Base-by-base conservation (phyloP, 37 sponge, comb jelly and placozoan species). In the Cliona cf. orientalis region DNA sequence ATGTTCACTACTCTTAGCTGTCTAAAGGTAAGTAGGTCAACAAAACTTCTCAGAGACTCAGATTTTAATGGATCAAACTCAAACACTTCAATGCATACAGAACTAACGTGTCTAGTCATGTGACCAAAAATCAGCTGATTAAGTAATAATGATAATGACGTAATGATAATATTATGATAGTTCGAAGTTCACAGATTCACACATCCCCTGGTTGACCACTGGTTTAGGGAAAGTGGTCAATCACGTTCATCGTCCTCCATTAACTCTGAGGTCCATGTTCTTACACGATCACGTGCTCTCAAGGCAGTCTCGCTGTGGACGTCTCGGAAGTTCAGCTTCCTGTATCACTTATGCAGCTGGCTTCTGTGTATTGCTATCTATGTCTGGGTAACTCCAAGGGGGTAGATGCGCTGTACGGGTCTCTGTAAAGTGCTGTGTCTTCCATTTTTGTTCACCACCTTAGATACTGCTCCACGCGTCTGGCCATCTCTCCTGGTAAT, bases 351-450 rank as follows among this genome's bases (percentile, higher is more conserved):
- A 17, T 49, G 11, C 55, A 49, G 17, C 17, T 49, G 11, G 11
- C 11, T 49, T 17, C 11, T 49, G 14, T 19, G 55, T 49, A 11
- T 49, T 17, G 11, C 17, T 17, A 19, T 49, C 14, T 17, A 17
- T 11, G 55, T 19, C 17, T 49, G 55, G 55, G 65, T n/a, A n/a
- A 63, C 65, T 11, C 31, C 71, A 12, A 69, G 71, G 5, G 71
- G 71, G 71, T 69, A 69, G 23, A 69, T 37, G 5, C 11, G 39
- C n/a, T 69, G 71, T 42, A 69, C 39, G n/a, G 71, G 43, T 31
- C 71, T 31, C 23, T 34, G 71, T n/a, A 69, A 42, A 19, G 44
- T 40, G 71, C 19, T 40, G 7, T 6, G 21, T 69, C n/a, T 31
- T 22, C 71, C 71, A 17, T n/a, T n/a, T n/a, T n/a, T n/a, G n/a